Evolutionary conservation across 1,140 invertebrate species (phyloP).

Genomic region (Sycophila sp.): DNA sequence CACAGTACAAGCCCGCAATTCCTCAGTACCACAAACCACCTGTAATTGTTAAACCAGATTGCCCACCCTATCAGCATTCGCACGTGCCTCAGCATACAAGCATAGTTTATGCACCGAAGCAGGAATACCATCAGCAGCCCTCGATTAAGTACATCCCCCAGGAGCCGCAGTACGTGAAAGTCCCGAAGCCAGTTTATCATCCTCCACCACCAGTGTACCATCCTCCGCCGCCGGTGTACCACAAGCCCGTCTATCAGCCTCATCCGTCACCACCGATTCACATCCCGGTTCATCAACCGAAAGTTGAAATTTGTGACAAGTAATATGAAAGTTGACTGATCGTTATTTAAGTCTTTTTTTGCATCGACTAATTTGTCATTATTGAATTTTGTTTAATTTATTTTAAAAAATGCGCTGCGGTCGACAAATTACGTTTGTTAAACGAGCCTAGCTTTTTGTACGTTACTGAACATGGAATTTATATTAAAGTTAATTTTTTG

Average conservation of each 20-base stretch:
- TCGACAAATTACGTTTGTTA: too few species aligned
- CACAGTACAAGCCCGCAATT: constrained; percentile 40
- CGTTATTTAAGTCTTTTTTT: too few species aligned
- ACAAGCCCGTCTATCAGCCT: constrained; percentile 38
- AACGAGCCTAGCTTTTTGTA: too few species aligned
- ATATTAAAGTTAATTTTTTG: too few species aligned
- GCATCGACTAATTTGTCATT: too few species aligned
- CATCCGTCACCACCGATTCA: neutral
- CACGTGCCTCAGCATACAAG: constrained; percentile 17
- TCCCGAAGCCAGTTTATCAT: constrained; percentile 29
- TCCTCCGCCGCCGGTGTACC: constrained; percentile 8
- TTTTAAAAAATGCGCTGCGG: too few species aligned
- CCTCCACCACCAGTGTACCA: constrained; percentile 32
- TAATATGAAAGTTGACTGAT: too few species aligned
- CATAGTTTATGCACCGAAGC: constrained; percentile 38
- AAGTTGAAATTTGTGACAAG: constrained; percentile 16
- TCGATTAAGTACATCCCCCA: constrained; percentile 49
- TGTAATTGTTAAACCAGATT: constrained; percentile 40
- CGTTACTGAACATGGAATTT: too few species aligned
- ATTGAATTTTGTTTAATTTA: too few species aligned
- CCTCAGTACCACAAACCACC: constrained; percentile 36
- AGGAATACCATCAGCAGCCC: constrained; percentile 42
- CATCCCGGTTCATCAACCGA: neutral
- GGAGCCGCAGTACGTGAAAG: constrained; percentile 25
- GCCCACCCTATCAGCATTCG: constrained; percentile 25